Evolutionary conservation across 2,888 invertebrate genomes (phyloP), one percentile per base, ranked within the genome.

Genomic region (Drosophila subquinaria): DNA sequence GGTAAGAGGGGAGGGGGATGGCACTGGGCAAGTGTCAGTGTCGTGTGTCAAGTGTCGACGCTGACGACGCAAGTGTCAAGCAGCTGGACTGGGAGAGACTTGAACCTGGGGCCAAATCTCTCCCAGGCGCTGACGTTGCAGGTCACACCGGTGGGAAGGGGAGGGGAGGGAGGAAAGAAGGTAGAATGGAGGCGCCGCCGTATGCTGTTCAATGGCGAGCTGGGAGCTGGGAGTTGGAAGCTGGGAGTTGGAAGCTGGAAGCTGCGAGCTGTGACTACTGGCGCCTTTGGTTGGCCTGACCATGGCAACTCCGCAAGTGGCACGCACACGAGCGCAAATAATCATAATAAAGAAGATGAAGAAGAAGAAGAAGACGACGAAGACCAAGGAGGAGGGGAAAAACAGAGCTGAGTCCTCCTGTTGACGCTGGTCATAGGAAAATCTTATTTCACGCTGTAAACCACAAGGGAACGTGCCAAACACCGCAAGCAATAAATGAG

Each of bases 381-480:
- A n/a, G 1, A 15, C 38, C 0, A 13, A 33, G 13, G 4, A n/a
- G 11, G 38, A 45, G 48, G 40, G 27, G 15, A 23, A 23, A 23
- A 23, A 23, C 27, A 1, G 38, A 5, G 9, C 4, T 15, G 45
- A 33, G 56, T 53, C 15, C 55, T 61, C 45, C 50, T 64, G 51
- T 23, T 57, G 56, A 36, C 52, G 64, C 48, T 55, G 55, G 85
- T 69, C 68, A 72, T 75, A 81, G 78, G 82, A 85, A 88, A 88
- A 89, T 89, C 86, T 81, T 88, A 89, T 89, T 89, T 88, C 86
- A 88, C 88, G 88, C 86, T 81, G 82, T 77, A 88, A 85, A 81
- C 88, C 88, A 88, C 89, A 89, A 85, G 86, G 89, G 88, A 88
- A 88, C 89, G 88, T 85, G 88, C 79, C 89, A 84, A 81, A 87